Percentiles rank a stretch among this genome's conserved stretches.
phyloP scores from a whole-genome alignment of 2,888 invertebrate genomes.

The Ceratothoa steindachneri region DNA sequence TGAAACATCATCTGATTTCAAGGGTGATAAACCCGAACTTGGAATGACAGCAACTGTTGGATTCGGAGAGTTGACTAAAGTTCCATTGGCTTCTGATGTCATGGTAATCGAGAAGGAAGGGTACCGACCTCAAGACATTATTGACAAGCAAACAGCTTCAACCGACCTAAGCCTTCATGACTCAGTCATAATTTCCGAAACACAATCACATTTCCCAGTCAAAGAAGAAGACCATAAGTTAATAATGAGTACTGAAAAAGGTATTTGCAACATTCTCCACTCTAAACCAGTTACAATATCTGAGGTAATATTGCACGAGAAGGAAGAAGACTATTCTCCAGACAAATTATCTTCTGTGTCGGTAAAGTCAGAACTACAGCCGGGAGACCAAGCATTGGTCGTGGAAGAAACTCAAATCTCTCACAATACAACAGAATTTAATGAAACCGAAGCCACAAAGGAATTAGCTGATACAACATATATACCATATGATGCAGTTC shows the following conservation, averaged over 20 bases:
- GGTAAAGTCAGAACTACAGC: slow-evolving; percentile 18
- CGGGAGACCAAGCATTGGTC: slow-evolving; percentile 32
- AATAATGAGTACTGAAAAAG: slow-evolving; percentile 22
- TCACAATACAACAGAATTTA: slow-evolving; percentile 20
- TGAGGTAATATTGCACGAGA: slow-evolving; percentile 35
- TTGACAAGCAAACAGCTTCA: slow-evolving; percentile 12
- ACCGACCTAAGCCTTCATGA: slow-evolving; percentile 46
- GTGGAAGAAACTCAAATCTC: slow-evolving; percentile 28
- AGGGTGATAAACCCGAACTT: slow-evolving; percentile 24
- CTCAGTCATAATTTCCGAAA: slow-evolving; percentile 34
- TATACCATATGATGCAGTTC: slow-evolving; percentile 5
- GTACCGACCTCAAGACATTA: not conserved
- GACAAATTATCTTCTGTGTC: slow-evolving; percentile 23
- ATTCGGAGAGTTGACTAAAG: not conserved
- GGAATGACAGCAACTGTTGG: not conserved
- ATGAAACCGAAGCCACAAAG: slow-evolving; percentile 16
- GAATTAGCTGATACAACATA: not conserved
- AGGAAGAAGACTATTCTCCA: slow-evolving; percentile 48
- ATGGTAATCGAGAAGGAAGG: not conserved
- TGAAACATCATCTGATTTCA: slow-evolving; percentile 53
- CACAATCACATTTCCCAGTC: not conserved
- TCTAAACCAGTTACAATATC: slow-evolving; percentile 33
- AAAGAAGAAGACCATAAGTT: slow-evolving; percentile 28
- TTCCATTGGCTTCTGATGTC: not conserved
- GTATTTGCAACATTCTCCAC: slow-evolving; percentile 26